Base-by-base conservation (phyloP, 1,140 invertebrate genomes). In the Bicyclus anynana region DNA sequence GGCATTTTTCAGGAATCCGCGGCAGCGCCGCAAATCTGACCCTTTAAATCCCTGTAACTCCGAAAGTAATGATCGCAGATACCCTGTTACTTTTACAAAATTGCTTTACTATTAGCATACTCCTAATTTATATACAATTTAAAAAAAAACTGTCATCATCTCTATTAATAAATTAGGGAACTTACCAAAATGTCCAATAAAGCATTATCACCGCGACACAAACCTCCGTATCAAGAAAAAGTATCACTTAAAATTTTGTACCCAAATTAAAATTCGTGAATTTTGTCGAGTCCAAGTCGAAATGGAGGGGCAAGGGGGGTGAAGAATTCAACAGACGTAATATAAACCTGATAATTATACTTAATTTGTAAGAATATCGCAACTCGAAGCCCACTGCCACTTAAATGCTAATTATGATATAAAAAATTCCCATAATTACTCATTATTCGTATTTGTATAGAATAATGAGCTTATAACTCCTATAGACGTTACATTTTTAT, bases 181-280 rank as follows among this genome's bases (percentile, higher is more conserved):
- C 52, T 60, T 58, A 12, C 7, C 35, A 58, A 49, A 50, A 16
- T 44, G 17, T 16, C 53, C 7, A 29, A 16, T 33, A 49, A 7
- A 23, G 12, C 10, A 48, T 18, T 61, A 54, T 7, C 13, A 60
- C 74, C 21, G 51, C 58, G 40, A 73, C 73, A 66, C 52, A 12
- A 40, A 40, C 27, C 44, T 27, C 37, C 60, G 57, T 79, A 80
- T 78, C 71, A 61, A 59, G 62, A 80, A 77, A 77, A 78, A 73
- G 69, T 77, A 79, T 76, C 72, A 71, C 69, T 79, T 79, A 74
- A 78, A 82, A 74, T 76, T 76, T 75, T 69, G 68, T 54, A 67
- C 46, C 69, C 77, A 80, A 86, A 86, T 86, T 86, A 84, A 86
- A 86, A 84, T 86, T 79, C 73, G 79, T 77, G 74, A 80, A 76